phyloP scores from a whole-genome alignment of 2,113 vertebrate genomes.

The Mixornis gularis region DNA sequence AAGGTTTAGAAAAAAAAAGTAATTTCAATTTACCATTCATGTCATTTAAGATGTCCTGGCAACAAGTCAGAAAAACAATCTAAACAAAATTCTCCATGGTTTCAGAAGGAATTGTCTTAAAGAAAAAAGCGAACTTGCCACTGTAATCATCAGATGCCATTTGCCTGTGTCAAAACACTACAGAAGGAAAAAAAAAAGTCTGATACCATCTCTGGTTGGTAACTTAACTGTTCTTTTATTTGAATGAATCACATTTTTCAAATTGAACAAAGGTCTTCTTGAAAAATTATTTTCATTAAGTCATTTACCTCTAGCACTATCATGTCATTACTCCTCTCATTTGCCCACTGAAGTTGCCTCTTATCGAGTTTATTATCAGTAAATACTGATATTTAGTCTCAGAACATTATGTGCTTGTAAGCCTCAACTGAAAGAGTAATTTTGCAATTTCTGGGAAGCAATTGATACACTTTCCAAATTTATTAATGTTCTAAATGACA shows the following conservation, averaged over 20 bases:
- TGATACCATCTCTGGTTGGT: neutral
- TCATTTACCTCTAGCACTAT: neutral
- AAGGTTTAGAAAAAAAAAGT: neutral
- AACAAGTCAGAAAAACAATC: neutral
- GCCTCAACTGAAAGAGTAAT: neutral
- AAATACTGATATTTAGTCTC: conserved; percentile 21
- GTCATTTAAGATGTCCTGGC: neutral
- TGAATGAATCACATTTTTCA: conserved; percentile 25
- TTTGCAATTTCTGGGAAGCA: conserved; percentile 31
- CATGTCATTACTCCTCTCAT: neutral
- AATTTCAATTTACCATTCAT: neutral
- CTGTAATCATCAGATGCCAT: neutral
- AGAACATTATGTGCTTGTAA: conserved; percentile 11
- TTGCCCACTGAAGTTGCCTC: neutral
- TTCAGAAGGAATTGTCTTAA: neutral
- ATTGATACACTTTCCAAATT: conserved; percentile 37
- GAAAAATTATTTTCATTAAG: conserved; percentile 53
- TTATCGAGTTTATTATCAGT: neutral
- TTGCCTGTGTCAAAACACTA: neutral
- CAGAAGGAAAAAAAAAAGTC: neutral
- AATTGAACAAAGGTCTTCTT: neutral
- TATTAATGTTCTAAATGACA: conserved; percentile 6
- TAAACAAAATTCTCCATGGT: neutral
- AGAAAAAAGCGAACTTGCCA: neutral
- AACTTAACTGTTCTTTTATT: conserved; percentile 25